phyloP scores from a whole-genome alignment of 2,113 vertebrate species.

The Indri indri region DNA sequence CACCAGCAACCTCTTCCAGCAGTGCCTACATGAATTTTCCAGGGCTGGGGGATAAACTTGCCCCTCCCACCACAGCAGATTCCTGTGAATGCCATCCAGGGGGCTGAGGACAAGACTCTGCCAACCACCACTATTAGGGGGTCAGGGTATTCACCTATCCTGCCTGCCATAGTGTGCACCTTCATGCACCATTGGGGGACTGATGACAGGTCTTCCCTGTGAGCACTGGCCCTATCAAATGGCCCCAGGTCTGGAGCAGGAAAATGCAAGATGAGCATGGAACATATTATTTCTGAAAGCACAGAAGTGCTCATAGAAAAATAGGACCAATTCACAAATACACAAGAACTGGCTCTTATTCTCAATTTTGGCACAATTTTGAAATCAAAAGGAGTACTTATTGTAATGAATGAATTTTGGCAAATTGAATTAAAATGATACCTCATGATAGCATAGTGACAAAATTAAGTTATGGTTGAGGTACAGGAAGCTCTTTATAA shows the following conservation, averaged over 20 bases:
- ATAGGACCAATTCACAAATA: neutral
- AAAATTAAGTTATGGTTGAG: neutral
- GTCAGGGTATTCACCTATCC: neutral
- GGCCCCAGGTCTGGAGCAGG: fast-evolving
- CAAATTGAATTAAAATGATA: neutral
- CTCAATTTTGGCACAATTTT: neutral
- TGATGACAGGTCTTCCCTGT: neutral
- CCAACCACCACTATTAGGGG: neutral
- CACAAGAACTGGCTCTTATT: neutral
- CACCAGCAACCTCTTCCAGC: neutral
- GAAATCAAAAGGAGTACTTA: neutral
- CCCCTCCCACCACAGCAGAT: neutral
- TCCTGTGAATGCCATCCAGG: neutral
- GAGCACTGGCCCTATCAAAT: neutral
- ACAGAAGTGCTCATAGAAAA: neutral
- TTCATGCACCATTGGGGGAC: neutral
- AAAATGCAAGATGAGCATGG: neutral
- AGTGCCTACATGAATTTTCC: neutral
- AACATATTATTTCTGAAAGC: neutral
- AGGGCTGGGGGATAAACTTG: neutral
- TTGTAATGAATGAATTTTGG: neutral
- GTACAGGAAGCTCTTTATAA: neutral
- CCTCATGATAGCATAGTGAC: neutral
- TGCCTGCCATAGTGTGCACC: too few species aligned
- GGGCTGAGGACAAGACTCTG: neutral